A percentile compares a stretch with the other conserved stretches of the same genome.
phyloP scores from a whole-genome alignment of 1,140 invertebrate genomes.

The Agrypnia vestita region DNA sequence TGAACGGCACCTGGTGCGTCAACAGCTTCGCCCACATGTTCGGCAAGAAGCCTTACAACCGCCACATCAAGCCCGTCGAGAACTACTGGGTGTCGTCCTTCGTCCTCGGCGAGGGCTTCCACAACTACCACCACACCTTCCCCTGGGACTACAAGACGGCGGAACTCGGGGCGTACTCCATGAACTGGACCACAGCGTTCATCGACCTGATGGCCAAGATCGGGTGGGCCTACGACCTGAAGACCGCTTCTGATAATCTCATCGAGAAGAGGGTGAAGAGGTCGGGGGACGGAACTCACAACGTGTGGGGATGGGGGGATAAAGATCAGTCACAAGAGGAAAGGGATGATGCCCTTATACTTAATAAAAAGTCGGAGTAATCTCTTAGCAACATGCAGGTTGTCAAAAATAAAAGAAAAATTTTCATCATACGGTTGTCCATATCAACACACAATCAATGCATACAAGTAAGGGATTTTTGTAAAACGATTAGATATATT shows the following conservation, averaged over 20 bases:
- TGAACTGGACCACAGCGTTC: conserved; percentile 87
- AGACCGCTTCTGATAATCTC: conserved; percentile 76
- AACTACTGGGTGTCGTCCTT: conserved; percentile 81
- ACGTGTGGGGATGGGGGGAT: conserved; percentile 89
- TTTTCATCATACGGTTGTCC: too few relatives aligned
- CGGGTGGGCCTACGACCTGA: conserved; percentile 83
- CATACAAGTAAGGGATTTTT: too few relatives aligned
- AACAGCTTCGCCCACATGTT: conserved; percentile 82
- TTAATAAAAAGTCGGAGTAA: not conserved
- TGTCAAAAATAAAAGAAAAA: too few relatives aligned
- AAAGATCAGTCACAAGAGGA: conserved; percentile 82
- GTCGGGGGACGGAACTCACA: conserved; percentile 78
- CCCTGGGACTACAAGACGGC: conserved; percentile 95
- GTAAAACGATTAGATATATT: too few relatives aligned
- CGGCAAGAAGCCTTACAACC: conserved; percentile 79
- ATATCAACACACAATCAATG: too few relatives aligned
- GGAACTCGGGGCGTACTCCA: conserved; percentile 84
- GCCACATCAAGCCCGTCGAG: conserved; percentile 82
- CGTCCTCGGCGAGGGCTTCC: conserved; percentile 90
- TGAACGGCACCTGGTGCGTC: conserved; percentile 82
- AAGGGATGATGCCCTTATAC: conserved; percentile 11
- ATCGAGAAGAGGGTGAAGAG: conserved; percentile 74
- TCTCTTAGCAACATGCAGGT: too few relatives aligned
- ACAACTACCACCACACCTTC: conserved; percentile 75
- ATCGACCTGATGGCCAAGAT: conserved; percentile 89